Evolutionary conservation across 2,113 vertebrate genomes (phyloP).

Genomic region (Antigone vipio): DNA sequence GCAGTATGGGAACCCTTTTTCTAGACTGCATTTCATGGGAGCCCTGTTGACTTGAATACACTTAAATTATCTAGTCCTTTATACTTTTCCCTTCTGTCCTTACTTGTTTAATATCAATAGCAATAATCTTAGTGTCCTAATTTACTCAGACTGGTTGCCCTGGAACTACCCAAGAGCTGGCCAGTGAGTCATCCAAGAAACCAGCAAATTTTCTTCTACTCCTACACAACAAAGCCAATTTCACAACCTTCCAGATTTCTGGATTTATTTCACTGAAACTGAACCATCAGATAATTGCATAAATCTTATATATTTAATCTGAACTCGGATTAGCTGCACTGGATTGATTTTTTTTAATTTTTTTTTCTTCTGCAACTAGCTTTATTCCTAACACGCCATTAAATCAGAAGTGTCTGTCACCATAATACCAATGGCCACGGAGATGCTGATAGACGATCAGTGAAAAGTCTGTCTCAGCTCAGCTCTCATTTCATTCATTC

Average conservation of each 20-base stretch:
- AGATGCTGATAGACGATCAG: neutral
- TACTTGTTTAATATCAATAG: neutral
- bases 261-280: neutral
- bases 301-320: neutral
- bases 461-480: neutral
- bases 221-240: neutral
- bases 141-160: neutral
- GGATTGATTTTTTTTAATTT: no score
- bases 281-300: neutral
- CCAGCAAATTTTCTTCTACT: neutral
- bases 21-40: neutral
- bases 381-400: neutral
- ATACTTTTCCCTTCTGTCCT: neutral
- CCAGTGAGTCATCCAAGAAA: neutral
- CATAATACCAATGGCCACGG: neutral
- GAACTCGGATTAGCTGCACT: neutral
- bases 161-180: neutral
- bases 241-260: neutral
- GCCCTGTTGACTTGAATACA: neutral
- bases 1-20: neutral
- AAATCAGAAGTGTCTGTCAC: neutral
- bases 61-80: neutral
- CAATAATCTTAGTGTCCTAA: neutral
- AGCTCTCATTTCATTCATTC: neutral
- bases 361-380: neutral